Conservation (phyloP, 2,113 vertebrate species). For the Glaucomys volans region DNA sequence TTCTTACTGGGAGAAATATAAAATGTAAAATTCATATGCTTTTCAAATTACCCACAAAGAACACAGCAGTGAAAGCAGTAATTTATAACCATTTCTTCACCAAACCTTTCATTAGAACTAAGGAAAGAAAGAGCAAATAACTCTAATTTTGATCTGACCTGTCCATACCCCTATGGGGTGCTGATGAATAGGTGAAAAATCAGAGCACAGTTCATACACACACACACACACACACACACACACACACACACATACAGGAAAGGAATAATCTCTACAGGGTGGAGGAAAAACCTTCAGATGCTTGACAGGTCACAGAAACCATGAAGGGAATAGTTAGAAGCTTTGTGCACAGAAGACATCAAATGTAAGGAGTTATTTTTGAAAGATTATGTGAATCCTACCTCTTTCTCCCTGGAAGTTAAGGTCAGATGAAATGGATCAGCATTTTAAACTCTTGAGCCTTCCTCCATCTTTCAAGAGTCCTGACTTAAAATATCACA, state of each 20-base stretch:
- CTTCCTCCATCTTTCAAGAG: slow-evolving; percentile 25
- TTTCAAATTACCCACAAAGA: slow-evolving; percentile 69
- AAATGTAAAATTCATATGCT: slow-evolving; percentile 37
- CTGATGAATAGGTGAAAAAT: not conserved
- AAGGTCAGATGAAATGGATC: not conserved
- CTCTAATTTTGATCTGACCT: slow-evolving; percentile 59
- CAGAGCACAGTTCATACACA: not conserved
- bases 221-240: not conserved
- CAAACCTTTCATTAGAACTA: slow-evolving; percentile 70
- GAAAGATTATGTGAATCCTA: not conserved
- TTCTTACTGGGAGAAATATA: slow-evolving; percentile 31
- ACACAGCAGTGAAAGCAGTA: slow-evolving; percentile 40
- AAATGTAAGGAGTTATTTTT: not conserved
- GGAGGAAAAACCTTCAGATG: not conserved
- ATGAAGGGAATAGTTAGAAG: not conserved
- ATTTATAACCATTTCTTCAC: slow-evolving; percentile 58
- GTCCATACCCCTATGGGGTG: not conserved
- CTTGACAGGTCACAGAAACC: not conserved
- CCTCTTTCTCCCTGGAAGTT: not conserved
- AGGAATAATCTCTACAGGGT: not conserved
- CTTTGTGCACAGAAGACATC: not conserved
- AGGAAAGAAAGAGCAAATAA: slow-evolving; percentile 43
- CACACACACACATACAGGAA: rapidly evolving
- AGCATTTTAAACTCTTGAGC: not conserved
- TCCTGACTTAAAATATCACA: slow-evolving; percentile 14